These are phyloP conservation scores for Catostylus mosaicus DNA, from an alignment of 30 jellyfish, hydroid and myxozoan species.

Conservation along the genomic window DNA sequence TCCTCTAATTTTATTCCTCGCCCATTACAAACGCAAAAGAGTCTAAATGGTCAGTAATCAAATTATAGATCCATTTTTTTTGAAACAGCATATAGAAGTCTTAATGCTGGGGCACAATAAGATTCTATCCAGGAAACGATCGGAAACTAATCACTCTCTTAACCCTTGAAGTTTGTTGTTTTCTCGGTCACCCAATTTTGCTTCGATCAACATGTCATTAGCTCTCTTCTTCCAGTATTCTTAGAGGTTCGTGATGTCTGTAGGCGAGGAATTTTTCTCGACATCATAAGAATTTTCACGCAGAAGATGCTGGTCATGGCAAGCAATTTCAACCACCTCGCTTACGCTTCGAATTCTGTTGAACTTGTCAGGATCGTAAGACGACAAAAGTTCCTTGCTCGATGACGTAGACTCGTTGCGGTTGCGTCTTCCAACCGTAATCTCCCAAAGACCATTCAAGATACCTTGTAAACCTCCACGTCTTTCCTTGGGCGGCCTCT, in stretches of 20 bases:
- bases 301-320: constrained; percentile 49
- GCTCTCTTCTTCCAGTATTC: too few species aligned
- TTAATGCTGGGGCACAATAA: too few species aligned
- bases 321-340: constrained; percentile 73
- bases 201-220: too few species aligned
- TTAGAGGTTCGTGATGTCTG: constrained; percentile 66
- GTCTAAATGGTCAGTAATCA: too few species aligned
- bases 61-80: too few species aligned
- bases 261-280: constrained; percentile 62
- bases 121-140: too few species aligned
- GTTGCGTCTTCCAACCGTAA: constrained; percentile 57
- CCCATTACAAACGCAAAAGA: too few species aligned
- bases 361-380: constrained; percentile 59
- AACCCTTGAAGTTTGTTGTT: too few species aligned
- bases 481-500: constrained; percentile 21
- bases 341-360: constrained; percentile 74
- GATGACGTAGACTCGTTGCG: constrained; percentile 75
- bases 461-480: constrained; percentile 49
- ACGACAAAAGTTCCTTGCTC: constrained; percentile 61
- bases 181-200: too few species aligned
- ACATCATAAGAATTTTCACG: constrained; percentile 28
- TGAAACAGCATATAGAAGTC: too few species aligned
- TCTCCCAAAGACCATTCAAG: constrained; percentile 56
- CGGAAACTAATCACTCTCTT: too few species aligned
- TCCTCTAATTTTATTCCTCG: too few species aligned